Percentiles rank a stretch among this genome's conserved stretches.
Conservation (phyloP, 1,140 invertebrate genomes). For the Lordiphosa mommai region DNA sequence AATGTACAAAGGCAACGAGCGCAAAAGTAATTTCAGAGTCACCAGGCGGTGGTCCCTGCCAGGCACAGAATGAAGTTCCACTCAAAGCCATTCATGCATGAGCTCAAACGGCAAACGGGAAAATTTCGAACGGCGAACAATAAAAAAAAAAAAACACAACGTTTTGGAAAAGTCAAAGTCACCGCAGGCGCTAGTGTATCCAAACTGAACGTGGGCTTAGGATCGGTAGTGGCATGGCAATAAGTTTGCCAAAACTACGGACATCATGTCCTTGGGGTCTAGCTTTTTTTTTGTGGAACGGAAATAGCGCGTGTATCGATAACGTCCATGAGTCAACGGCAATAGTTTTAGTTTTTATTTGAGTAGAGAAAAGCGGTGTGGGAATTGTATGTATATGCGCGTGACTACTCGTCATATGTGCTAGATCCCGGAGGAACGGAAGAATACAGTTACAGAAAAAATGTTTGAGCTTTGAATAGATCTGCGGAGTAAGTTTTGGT, state of each 20-base stretch:
- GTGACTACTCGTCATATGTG: constrained; percentile 43
- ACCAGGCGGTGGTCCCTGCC: constrained; percentile 7
- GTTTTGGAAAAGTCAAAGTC: constrained; percentile 57
- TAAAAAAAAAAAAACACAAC: constrained; percentile 68
- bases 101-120: constrained; percentile 57
- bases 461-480: too few relatives aligned
- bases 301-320: constrained; percentile 28
- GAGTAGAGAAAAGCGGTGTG: constrained; percentile 8
- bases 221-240: constrained; percentile 33
- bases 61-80: constrained; percentile 50
- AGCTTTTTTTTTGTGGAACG: constrained; percentile 33
- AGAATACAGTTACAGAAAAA: constrained; percentile 22
- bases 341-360: constrained; percentile 7
- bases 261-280: constrained; percentile 56
- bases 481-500: too few relatives aligned
- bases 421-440: background rate
- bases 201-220: constrained; percentile 13
- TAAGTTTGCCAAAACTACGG: constrained; percentile 52
- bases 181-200: constrained; percentile 43
- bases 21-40: constrained; percentile 36
- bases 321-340: constrained; percentile 13
- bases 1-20: constrained; percentile 59
- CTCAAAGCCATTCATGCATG: constrained; percentile 62
- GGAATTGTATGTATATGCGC: constrained; percentile 3
- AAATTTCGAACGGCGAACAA: constrained; percentile 50